Conservation (phyloP, 2,797 vertebrate species). For the Poliocrania exsul region DNA sequence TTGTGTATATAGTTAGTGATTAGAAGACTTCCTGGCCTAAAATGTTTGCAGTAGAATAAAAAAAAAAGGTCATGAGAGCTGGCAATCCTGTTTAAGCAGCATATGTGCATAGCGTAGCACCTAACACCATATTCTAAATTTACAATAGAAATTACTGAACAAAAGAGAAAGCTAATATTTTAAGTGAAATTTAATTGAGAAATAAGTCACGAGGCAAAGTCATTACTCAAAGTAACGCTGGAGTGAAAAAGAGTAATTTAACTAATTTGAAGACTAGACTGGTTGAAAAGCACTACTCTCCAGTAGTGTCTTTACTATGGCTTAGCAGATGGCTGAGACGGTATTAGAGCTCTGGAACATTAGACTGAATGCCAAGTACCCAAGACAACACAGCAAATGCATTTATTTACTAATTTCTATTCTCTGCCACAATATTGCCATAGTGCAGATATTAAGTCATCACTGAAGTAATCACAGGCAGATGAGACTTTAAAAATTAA, state of each 20-base stretch:
- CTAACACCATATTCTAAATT: background rate
- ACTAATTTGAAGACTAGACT: background rate
- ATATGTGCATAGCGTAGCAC: background rate
- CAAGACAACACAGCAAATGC: slow-evolving; percentile 35
- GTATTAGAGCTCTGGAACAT: slow-evolving; percentile 37
- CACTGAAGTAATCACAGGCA: slow-evolving; percentile 28
- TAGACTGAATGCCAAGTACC: slow-evolving; percentile 12
- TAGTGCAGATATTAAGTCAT: slow-evolving; percentile 33
- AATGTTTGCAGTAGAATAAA: background rate
- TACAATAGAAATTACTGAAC: background rate
- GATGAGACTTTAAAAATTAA: slow-evolving; percentile 4
- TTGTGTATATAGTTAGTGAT: no score
- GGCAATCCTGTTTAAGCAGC: background rate
- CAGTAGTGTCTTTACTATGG: background rate
- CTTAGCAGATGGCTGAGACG: slow-evolving; percentile 19
- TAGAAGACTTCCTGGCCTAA: background rate
- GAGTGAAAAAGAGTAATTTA: slow-evolving; percentile 21
- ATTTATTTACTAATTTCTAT: slow-evolving; percentile 52
- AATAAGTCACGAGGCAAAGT: slow-evolving; percentile 24
- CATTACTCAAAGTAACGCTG: slow-evolving; percentile 35
- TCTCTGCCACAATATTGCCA: slow-evolving; percentile 47
- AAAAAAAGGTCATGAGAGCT: background rate
- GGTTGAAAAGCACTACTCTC: background rate
- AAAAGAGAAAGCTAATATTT: slow-evolving; percentile 12
- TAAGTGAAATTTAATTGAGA: slow-evolving; percentile 2